These are phyloP conservation scores for Subacronicta megacephala DNA, from an alignment of 2,888 invertebrate species.

Conservation along the genomic window DNA sequence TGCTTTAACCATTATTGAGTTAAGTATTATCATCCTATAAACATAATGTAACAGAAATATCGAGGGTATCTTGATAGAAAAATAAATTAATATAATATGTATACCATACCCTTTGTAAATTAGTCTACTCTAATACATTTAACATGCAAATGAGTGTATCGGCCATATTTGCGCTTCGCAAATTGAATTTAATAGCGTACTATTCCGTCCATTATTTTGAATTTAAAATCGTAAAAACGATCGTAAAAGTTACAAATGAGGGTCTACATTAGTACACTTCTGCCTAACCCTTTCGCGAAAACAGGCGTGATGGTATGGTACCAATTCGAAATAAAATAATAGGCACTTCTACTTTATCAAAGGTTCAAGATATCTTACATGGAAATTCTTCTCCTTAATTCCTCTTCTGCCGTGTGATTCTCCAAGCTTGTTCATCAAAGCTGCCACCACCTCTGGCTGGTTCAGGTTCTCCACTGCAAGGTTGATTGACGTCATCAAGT, in stretches of 20 bases:
- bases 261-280: no score
- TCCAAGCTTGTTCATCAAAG: conserved; percentile 83
- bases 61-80: neutral
- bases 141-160: conserved; percentile 48
- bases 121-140: conserved; percentile 47
- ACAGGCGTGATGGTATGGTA: no score
- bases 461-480: conserved; percentile 77
- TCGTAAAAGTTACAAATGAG: neutral
- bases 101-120: conserved; percentile 34
- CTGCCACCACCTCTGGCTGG: conserved; percentile 81
- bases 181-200: conserved; percentile 45
- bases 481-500: conserved; percentile 81
- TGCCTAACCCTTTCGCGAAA: no score
- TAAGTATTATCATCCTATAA: no score
- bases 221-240: conserved; percentile 29
- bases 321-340: no score
- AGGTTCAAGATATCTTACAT: conserved; percentile 66
- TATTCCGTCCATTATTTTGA: conserved; percentile 20
- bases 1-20: no score
- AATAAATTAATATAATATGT: conserved; percentile 14
- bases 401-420: conserved; percentile 78
- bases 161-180: conserved; percentile 40
- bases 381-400: conserved; percentile 76
- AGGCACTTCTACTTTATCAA: no score
- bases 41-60: no score